phyloP scores from a whole-genome alignment of 1,140 invertebrate species.

The Maniola jurtina region DNA sequence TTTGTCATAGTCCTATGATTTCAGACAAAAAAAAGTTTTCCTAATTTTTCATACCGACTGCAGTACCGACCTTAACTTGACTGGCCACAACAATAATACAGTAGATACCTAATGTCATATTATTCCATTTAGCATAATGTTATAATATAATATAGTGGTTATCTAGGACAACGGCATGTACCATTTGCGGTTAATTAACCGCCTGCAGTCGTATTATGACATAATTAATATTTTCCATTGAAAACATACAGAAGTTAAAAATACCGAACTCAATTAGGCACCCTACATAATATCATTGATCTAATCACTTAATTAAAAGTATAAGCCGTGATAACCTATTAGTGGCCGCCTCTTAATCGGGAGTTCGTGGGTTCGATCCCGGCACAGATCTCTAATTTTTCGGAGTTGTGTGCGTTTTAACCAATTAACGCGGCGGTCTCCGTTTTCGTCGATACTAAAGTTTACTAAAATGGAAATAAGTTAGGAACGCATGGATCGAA shows the following conservation, averaged over 20 bases:
- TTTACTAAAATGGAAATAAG: too few relatives aligned
- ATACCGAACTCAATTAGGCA: background rate
- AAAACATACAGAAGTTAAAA: constrained; percentile 9
- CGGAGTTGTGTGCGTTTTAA: too few relatives aligned
- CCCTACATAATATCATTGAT: too few relatives aligned
- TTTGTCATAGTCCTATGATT: too few relatives aligned
- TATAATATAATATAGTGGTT: constrained; percentile 18
- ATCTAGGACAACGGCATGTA: constrained; percentile 9
- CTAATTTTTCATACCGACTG: too few relatives aligned
- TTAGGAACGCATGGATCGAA: too few relatives aligned
- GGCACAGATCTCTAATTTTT: too few relatives aligned
- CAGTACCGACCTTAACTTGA: background rate
- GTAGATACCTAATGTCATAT: constrained; percentile 1
- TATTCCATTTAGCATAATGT: background rate
- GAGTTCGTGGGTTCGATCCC: too few relatives aligned
- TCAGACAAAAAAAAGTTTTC: too few relatives aligned
- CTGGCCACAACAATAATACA: background rate
- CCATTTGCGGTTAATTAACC: constrained; percentile 38
- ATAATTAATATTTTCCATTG: constrained; percentile 30
- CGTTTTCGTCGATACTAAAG: too few relatives aligned
- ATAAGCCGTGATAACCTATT: background rate
- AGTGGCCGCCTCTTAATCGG: too few relatives aligned
- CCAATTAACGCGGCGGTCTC: too few relatives aligned
- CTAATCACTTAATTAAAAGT: background rate
- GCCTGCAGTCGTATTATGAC: constrained; percentile 32